Evolutionary conservation across 2,113 vertebrate species (phyloP), one percentile per base, ranked within the genome.

Genomic region (Saccopteryx bilineata): DNA sequence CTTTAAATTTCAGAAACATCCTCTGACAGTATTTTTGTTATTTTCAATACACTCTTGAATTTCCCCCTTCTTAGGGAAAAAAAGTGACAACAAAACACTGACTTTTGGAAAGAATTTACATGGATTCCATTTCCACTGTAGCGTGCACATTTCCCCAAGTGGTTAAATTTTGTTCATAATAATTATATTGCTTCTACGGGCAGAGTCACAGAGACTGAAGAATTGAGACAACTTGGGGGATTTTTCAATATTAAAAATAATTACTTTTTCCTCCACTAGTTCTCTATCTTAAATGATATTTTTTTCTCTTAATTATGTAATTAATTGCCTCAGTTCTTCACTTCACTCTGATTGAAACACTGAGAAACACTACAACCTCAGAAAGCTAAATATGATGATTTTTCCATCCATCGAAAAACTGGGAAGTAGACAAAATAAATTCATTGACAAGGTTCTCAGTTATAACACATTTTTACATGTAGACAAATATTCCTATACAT

Each of bases 241-340:
- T 50, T 50, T 76, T 46, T 84, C 24, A 52, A 10, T 31, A 92
- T 14, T 24, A 75, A 90, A 92, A 61, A 87, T 54, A 80, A 91
- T 76, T 61, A 39, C 26, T 95, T 80, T 87, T 90, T 74, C 65
- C 31, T 46, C 68, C 48, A 24, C n/a, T 56, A 17, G 39, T 50
- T 15, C 3, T 5, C 39, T 9, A 26, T 50, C 39, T 39, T 21
- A 66, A 50, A 74, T 75, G 14, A 48, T 82, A 33, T 60, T 94
- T 91, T 91, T 90, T 91, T 61, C 39, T 90, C 86, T 91, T 90
- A 74, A 83, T 79, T 81, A 52, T 60, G 33, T 74, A 76, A 87
- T 86, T 76, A 82, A 89, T 80, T 84, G 69, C 24, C 54, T 88
- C 12, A 31, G 60, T 23, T 75, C 50, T 76, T 87, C 46, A 78